Conservation (phyloP, 2,113 vertebrate genomes). For the Corythoichthys intestinalis region DNA sequence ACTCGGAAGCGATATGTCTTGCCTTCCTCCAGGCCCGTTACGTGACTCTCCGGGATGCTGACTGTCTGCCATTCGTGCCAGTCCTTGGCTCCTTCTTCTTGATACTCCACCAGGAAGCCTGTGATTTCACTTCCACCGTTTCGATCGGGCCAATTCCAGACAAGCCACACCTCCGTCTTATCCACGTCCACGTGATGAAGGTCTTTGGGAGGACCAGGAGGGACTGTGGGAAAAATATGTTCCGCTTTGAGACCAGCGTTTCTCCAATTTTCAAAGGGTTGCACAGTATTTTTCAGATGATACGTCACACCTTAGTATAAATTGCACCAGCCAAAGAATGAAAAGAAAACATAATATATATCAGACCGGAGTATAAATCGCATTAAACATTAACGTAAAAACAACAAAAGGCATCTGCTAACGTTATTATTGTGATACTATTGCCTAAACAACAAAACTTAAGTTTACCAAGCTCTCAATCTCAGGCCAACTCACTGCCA, state of each 20-base stretch:
- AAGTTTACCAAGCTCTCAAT: no score
- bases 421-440: no score
- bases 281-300: no score
- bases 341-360: no score
- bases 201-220: constrained; percentile 95
- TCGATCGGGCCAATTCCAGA: constrained; percentile 95
- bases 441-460: no score
- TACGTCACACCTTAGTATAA: no score
- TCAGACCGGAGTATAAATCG: no score
- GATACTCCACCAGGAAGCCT: constrained; percentile 95
- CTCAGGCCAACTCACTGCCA: no score
- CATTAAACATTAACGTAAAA: no score
- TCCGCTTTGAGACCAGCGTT: not conserved
- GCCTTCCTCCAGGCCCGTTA: constrained; percentile 90
- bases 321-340: no score
- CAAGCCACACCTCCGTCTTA: constrained; percentile 94
- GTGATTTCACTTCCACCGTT: constrained; percentile 95
- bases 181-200: constrained; percentile 92
- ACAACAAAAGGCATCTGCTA: no score
- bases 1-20: constrained; percentile 97
- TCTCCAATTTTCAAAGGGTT: not conserved
- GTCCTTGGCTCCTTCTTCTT: constrained; percentile 87
- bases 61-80: constrained; percentile 95
- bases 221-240: constrained; percentile 72
- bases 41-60: constrained; percentile 87